A percentile compares a stretch with the other conserved stretches of the same genome.
Evolutionary conservation across 1,140 invertebrate genomes (phyloP).

Genomic region (Scaptomyza montana): DNA sequence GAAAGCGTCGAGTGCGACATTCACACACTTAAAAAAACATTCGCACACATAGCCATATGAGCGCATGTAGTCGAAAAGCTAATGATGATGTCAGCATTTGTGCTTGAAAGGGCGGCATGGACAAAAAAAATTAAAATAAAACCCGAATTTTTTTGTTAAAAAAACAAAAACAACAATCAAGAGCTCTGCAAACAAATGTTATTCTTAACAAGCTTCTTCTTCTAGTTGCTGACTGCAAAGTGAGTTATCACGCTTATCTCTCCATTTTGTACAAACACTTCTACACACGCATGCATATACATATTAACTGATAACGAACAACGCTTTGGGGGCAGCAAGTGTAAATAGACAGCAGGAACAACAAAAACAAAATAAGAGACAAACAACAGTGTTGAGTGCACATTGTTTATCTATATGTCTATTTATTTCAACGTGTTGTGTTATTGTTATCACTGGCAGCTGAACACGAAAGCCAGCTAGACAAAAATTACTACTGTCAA

Average conservation of each 20-base stretch:
- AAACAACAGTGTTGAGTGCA: slow-evolving; percentile 15
- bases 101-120: slow-evolving; percentile 28
- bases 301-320: slow-evolving; percentile 47
- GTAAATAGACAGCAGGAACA: slow-evolving; percentile 31
- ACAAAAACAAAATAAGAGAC: slow-evolving; percentile 22
- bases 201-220: slow-evolving; percentile 46
- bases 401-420: slow-evolving; percentile 60
- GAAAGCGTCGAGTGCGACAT: background rate
- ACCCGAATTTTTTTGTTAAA: background rate
- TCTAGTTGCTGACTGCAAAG: slow-evolving; percentile 25
- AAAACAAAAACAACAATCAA: slow-evolving; percentile 22
- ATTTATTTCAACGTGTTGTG: slow-evolving; percentile 22
- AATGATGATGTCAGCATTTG: slow-evolving; percentile 39
- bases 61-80: background rate
- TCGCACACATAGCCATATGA: background rate
- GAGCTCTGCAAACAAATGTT: slow-evolving; percentile 46
- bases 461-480: slow-evolving; percentile 42
- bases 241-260: slow-evolving; percentile 60
- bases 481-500: slow-evolving; percentile 41
- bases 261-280: slow-evolving; percentile 2
- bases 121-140: slow-evolving; percentile 4
- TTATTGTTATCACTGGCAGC: slow-evolving; percentile 41
- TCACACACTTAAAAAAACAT: background rate
- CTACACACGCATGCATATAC: slow-evolving; percentile 14
- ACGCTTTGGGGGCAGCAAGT: slow-evolving; percentile 24